phyloP scores from a whole-genome alignment of 2,113 vertebrate genomes.

The Tetraodon nigroviridis region DNA sequence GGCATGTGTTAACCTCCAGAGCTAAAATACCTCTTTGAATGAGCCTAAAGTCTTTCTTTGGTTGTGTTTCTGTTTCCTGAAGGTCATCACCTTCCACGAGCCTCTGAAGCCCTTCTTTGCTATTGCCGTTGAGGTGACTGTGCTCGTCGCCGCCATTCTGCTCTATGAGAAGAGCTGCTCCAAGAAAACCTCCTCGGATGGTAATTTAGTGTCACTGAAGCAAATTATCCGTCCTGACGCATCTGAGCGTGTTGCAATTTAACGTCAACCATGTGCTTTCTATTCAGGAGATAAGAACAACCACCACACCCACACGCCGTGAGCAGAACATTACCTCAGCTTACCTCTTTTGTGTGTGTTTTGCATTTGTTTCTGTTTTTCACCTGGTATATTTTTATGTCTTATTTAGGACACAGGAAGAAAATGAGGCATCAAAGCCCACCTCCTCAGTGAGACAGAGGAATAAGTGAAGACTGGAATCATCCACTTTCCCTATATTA shows the following conservation, averaged over 20 bases:
- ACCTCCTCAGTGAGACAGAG: constrained; percentile 55
- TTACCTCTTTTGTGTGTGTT: neutral
- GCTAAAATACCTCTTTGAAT: neutral
- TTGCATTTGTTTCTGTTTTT: neutral
- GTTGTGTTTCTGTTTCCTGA: constrained; percentile 35
- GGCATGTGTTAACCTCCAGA: neutral
- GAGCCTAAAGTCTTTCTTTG: neutral
- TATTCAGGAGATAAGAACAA: constrained; percentile 67
- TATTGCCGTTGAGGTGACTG: constrained; percentile 75
- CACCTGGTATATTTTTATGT: neutral
- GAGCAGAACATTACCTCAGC: constrained; percentile 15
- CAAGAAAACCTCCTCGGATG: constrained; percentile 49
- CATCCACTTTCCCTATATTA: too few relatives aligned
- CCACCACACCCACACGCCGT: constrained; percentile 56
- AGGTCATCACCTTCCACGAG: constrained; percentile 75
- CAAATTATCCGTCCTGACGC: too few relatives aligned
- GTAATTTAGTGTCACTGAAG: constrained; percentile 29
- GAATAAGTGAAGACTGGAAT: constrained; percentile 43
- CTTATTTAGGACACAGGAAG: constrained; percentile 53
- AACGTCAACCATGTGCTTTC: neutral
- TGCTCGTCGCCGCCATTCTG: constrained; percentile 76
- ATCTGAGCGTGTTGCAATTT: neutral
- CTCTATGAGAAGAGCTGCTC: constrained; percentile 74
- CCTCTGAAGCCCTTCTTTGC: constrained; percentile 87
- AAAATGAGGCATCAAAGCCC: constrained; percentile 45